Evolutionary conservation across 1,140 invertebrate species (phyloP).

Genomic region (Drosophila lacteicornis): DNA sequence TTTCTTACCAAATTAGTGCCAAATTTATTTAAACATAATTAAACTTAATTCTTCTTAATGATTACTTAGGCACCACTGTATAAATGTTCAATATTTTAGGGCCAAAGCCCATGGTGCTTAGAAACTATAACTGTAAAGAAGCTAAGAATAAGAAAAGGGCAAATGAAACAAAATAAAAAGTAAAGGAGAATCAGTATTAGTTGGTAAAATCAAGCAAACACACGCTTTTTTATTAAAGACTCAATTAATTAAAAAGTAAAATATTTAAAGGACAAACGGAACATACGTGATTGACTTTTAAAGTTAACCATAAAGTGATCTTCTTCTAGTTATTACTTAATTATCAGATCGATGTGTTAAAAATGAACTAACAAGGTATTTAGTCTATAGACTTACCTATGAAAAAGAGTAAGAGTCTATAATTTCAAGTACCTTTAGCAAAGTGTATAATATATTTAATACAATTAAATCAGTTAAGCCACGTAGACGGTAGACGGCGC

Average conservation of each 20-base stretch:
- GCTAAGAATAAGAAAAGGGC: not conserved
- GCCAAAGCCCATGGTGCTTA: not conserved
- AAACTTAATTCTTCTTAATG: rapidly evolving
- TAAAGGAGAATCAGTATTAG: not conserved
- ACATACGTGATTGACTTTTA: too few relatives aligned
- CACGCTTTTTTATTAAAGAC: not conserved
- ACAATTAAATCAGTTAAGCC: not conserved
- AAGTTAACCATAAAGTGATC: not conserved
- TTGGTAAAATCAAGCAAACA: not conserved
- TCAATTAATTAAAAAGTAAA: not conserved
- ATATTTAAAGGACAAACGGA: not conserved
- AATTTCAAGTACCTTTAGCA: not conserved
- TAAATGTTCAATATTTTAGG: not conserved
- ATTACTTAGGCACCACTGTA: not conserved
- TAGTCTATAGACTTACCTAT: not conserved
- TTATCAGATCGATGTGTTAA: not conserved
- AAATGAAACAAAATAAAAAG: not conserved
- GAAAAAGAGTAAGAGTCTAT: not conserved
- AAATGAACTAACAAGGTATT: not conserved
- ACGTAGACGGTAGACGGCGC: slow-evolving; percentile 29
- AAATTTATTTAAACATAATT: not conserved
- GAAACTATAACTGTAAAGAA: not conserved
- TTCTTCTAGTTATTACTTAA: not conserved
- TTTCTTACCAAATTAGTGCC: not conserved
- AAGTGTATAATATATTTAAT: not conserved